These are phyloP conservation scores for Syngnathus typhle DNA, from an alignment of 2,113 vertebrate genomes.

Conservation along the genomic window DNA sequence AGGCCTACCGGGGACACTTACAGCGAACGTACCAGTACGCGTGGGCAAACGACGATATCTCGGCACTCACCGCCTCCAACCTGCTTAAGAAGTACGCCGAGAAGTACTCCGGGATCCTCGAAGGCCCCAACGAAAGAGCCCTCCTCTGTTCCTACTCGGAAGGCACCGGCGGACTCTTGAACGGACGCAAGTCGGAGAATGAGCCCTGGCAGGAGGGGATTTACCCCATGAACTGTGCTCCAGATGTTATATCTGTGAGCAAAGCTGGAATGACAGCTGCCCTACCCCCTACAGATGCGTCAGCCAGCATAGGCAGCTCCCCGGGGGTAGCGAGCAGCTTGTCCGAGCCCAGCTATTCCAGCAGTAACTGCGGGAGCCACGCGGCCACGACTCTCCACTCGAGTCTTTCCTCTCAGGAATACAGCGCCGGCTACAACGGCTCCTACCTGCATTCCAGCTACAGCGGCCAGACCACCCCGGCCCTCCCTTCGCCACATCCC, in stretches of 20 bases:
- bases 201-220: slow-evolving; percentile 95
- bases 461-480: slow-evolving; percentile 85
- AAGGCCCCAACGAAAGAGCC: slow-evolving; percentile 86
- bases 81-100: slow-evolving; percentile 98
- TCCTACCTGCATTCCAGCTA: slow-evolving; percentile 95
- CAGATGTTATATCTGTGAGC: slow-evolving; percentile 89
- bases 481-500: slow-evolving; percentile 90
- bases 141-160: slow-evolving; percentile 92
- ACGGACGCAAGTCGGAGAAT: slow-evolving; percentile 90
- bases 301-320: slow-evolving; percentile 89
- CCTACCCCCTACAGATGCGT: slow-evolving; percentile 88
- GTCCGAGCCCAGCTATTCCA: slow-evolving; percentile 91
- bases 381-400: slow-evolving; percentile 86
- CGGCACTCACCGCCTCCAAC: slow-evolving; percentile 95
- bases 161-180: slow-evolving; percentile 81
- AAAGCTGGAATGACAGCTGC: slow-evolving; percentile 90
- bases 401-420: slow-evolving; percentile 97
- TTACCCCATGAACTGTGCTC: slow-evolving; percentile 96
- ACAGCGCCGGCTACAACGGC: slow-evolving; percentile 88
- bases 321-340: slow-evolving; percentile 91
- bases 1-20: slow-evolving; percentile 93
- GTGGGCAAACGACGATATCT: slow-evolving; percentile 99
- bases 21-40: slow-evolving; percentile 98
- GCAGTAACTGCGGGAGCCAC: slow-evolving; percentile 94
- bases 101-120: slow-evolving; percentile 96